A percentile compares a stretch with the other conserved stretches of the same genome.
These are phyloP conservation scores for Liopterus haemorrhoidalis DNA, from an alignment of 2,888 invertebrate genomes.

Conservation along the genomic window DNA sequence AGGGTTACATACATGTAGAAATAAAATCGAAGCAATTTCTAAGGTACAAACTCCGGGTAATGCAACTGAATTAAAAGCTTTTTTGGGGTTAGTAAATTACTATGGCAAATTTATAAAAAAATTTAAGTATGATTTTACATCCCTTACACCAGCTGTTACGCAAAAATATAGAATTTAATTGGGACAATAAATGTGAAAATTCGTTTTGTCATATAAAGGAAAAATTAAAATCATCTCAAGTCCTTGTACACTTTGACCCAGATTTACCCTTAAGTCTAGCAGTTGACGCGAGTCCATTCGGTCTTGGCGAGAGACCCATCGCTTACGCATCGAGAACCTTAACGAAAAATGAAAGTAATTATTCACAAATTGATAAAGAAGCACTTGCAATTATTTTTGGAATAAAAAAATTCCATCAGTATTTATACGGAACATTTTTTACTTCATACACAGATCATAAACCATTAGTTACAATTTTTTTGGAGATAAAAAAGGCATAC, in stretches of 20 bases:
- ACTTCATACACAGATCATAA: no score
- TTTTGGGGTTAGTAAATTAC: conserved; percentile 37
- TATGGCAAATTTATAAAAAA: conserved; percentile 36
- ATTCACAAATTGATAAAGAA: no score
- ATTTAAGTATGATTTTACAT: conserved; percentile 25
- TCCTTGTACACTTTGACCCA: conserved; percentile 30
- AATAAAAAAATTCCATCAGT: no score
- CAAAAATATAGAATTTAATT: conserved; percentile 30
- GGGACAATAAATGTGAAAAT: conserved; percentile 29
- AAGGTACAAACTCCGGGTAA: conserved; percentile 28
- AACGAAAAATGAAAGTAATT: conserved; percentile 15
- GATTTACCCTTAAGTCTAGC: conserved; percentile 21
- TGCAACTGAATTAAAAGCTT: conserved; percentile 33
- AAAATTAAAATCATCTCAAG: conserved; percentile 22
- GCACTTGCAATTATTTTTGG: no score
- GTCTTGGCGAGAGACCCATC: conserved; percentile 17
- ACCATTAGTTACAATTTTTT: no score
- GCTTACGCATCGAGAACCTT: conserved; percentile 22
- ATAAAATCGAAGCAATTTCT: conserved; percentile 29
- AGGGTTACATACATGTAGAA: conserved; percentile 29
- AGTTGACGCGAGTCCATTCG: conserved; percentile 20
- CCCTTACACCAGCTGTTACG: conserved; percentile 32
- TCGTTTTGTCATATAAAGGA: conserved; percentile 33
- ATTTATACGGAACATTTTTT: no score
- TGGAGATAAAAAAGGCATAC: no score